These are phyloP conservation scores for Parazoanthus atlanticus DNA, from an alignment of 92 coral and sea anemone species.

Conservation along the genomic window DNA sequence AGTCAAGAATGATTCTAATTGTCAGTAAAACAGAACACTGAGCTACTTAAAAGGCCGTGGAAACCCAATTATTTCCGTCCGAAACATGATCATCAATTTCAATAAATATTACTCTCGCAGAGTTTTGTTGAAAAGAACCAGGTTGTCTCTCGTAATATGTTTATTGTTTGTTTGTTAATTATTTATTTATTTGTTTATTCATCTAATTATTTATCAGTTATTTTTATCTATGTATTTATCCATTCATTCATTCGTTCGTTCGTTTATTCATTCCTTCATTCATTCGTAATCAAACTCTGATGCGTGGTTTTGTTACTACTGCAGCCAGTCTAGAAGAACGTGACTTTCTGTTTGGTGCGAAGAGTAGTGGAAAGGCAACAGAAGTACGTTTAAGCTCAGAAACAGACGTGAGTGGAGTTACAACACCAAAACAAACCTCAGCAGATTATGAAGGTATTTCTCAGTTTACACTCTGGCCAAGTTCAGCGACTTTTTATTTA, in stretches of 20 bases:
- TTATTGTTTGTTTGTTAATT: too few relatives aligned
- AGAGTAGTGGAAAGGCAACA: neutral
- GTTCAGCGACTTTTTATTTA: neutral
- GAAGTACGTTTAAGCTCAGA: neutral
- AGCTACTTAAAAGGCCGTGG: too few relatives aligned
- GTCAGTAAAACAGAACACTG: too few relatives aligned
- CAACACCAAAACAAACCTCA: neutral
- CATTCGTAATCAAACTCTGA: neutral
- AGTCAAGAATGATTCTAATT: too few relatives aligned
- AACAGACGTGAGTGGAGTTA: neutral
- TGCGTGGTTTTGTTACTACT: neutral
- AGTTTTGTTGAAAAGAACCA: conserved; percentile 24
- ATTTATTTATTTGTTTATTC: too few relatives aligned
- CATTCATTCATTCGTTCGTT: conserved; percentile 8
- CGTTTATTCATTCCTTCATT: neutral
- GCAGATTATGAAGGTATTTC: conserved; percentile 34
- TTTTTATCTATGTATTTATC: too few relatives aligned
- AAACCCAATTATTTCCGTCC: too few relatives aligned
- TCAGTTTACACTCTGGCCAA: neutral
- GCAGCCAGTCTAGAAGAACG: conserved; percentile 19
- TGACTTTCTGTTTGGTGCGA: neutral
- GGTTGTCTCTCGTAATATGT: too few relatives aligned
- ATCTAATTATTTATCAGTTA: too few relatives aligned
- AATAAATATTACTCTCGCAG: too few relatives aligned
- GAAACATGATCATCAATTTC: too few relatives aligned